These are phyloP conservation scores for Papilio elwesi DNA, from an alignment of 2,888 invertebrate species.

Conservation along the genomic window DNA sequence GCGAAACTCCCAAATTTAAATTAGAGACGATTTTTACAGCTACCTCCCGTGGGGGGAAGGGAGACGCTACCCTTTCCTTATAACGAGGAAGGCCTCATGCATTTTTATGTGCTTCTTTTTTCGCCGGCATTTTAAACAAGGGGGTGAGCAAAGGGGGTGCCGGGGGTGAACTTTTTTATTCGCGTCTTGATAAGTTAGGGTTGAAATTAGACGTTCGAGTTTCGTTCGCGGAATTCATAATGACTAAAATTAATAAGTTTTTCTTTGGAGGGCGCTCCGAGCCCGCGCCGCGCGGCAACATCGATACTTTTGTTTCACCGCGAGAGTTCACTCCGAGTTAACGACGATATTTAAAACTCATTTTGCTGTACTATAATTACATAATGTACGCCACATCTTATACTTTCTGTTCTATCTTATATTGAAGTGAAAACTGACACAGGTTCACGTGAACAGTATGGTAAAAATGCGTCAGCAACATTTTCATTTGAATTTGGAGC, in stretches of 20 bases:
- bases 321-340: background rate
- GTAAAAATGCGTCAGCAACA: too few relatives aligned
- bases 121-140: constrained; percentile 85
- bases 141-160: constrained; percentile 80
- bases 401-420: too few relatives aligned
- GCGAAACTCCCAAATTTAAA: constrained; percentile 84
- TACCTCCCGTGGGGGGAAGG: constrained; percentile 75
- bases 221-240: constrained; percentile 85
- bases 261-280: constrained; percentile 78
- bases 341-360: background rate
- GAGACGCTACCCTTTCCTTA: constrained; percentile 84
- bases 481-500: too few relatives aligned
- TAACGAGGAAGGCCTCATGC: constrained; percentile 86
- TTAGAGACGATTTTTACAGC: constrained; percentile 85
- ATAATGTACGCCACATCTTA: too few relatives aligned
- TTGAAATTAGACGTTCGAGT: constrained; percentile 85
- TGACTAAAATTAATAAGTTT: constrained; percentile 84
- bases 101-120: constrained; percentile 86
- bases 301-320: constrained; percentile 51
- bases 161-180: constrained; percentile 84
- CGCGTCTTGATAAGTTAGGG: constrained; percentile 85
- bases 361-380: background rate
- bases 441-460: too few relatives aligned
- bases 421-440: too few relatives aligned
- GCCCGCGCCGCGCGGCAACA: constrained; percentile 55